These are phyloP conservation scores for Eupelmus urozonus DNA, from an alignment of 2,888 invertebrate species.

Conservation along the genomic window DNA sequence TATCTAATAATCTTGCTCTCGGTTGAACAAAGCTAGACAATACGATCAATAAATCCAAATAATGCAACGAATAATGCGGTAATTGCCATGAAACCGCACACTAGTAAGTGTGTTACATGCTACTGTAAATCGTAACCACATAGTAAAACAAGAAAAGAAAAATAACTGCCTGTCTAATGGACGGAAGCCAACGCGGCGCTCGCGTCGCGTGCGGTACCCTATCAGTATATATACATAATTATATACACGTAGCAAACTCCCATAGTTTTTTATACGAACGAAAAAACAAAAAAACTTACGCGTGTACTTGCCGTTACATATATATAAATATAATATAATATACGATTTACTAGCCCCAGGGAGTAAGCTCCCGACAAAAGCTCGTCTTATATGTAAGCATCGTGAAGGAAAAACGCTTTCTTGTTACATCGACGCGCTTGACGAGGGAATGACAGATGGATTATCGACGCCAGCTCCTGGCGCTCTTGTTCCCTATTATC, in stretches of 20 bases:
- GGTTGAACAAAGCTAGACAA: neutral
- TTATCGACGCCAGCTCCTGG: slow-evolving; percentile 33
- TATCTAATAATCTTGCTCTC: neutral
- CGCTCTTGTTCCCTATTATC: neutral
- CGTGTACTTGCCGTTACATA: slow-evolving; percentile 28
- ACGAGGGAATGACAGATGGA: slow-evolving; percentile 49
- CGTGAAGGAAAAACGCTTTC: neutral
- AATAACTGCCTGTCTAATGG: slow-evolving; percentile 32
- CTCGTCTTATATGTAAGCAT: slow-evolving; percentile 27
- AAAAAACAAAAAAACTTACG: slow-evolving; percentile 1
- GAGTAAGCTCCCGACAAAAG: slow-evolving; percentile 5
- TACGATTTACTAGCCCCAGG: neutral
- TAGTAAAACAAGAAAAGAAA: slow-evolving; percentile 7
- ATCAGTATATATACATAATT: slow-evolving; percentile 27
- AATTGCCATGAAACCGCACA: slow-evolving; percentile 24
- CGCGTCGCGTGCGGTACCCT: slow-evolving; percentile 41
- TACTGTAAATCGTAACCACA: slow-evolving; percentile 16
- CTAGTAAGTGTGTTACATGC: slow-evolving; percentile 1
- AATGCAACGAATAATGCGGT: neutral
- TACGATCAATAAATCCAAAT: neutral
- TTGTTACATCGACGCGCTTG: slow-evolving; percentile 14
- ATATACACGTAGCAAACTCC: slow-evolving; percentile 28
- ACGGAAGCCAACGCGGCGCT: slow-evolving; percentile 26
- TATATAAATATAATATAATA: slow-evolving; percentile 16
- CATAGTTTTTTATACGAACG: slow-evolving; percentile 37